A percentile compares a stretch with the other conserved stretches of the same genome.
Evolutionary conservation across 2,888 invertebrate species (phyloP).

Genomic region (Chironomus riparius): DNA sequence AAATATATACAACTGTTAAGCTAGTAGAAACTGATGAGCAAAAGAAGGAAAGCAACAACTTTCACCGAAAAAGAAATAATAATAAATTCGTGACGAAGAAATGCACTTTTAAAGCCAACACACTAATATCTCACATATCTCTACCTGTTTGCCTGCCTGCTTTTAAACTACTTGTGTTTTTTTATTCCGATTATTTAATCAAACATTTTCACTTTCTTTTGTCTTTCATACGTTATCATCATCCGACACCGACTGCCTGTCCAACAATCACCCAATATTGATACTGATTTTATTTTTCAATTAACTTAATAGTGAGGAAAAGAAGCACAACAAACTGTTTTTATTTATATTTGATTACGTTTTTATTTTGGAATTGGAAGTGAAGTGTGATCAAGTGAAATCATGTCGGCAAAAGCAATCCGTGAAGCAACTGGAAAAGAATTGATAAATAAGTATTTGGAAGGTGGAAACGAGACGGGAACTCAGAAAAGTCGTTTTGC

Average conservation of each 20-base stretch:
- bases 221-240: neutral
- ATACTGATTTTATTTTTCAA: neutral
- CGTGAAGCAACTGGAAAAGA: conserved; percentile 91
- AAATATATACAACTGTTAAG: no score
- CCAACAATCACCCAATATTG: neutral
- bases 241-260: neutral
- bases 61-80: neutral
- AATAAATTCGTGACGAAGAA: no score
- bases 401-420: conserved; percentile 95
- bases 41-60: neutral
- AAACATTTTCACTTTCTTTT: conserved; percentile 2
- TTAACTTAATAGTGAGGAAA: neutral
- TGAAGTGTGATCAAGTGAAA: neutral
- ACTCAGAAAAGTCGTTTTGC: conserved; percentile 73
- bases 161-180: no score
- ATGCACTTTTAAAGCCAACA: neutral
- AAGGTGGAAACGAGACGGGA: conserved; percentile 49
- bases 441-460: conserved; percentile 74
- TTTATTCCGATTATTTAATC: neutral
- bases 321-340: neutral
- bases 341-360: neutral
- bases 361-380: neutral
- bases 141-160: no score
- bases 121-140: neutral
- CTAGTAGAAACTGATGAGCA: no score